Percentiles rank a stretch among this genome's conserved stretches.
Conservation (phyloP, 2,888 invertebrate species). For the Galerucella nymphaeae region DNA sequence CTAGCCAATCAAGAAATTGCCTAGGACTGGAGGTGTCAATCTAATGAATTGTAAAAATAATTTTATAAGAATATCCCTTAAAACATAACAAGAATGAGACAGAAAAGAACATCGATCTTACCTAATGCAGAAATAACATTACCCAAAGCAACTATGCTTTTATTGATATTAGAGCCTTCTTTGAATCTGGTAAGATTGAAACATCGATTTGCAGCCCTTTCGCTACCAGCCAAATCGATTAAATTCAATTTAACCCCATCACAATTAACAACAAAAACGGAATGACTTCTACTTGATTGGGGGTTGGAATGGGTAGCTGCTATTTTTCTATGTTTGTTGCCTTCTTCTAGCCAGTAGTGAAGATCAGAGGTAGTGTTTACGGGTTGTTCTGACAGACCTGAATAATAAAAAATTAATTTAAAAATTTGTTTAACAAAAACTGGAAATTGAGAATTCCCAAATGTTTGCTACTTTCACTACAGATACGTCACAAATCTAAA, state of each 20-base stretch:
- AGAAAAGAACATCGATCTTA: conserved; percentile 57
- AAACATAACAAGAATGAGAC: too few species aligned
- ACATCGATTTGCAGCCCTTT: conserved; percentile 68
- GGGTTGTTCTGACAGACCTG: conserved; percentile 74
- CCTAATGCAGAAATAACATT: conserved; percentile 85
- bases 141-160: conserved; percentile 82
- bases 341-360: conserved; percentile 70
- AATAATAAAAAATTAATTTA: too few species aligned
- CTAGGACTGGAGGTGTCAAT: too few species aligned
- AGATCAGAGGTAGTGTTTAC: conserved; percentile 70
- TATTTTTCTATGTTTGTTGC: conserved; percentile 73
- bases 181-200: conserved; percentile 67
- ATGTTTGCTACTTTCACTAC: too few species aligned
- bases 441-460: too few species aligned
- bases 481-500: too few species aligned
- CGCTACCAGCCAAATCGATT: conserved; percentile 78
- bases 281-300: conserved; percentile 79
- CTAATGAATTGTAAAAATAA: too few species aligned
- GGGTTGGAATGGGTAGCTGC: conserved; percentile 79
- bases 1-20: too few species aligned
- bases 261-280: conserved; percentile 75
- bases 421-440: too few species aligned
- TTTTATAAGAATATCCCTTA: too few species aligned
- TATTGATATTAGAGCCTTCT: conserved; percentile 80
- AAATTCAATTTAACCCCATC: conserved; percentile 74